Evolutionary conservation across 2,113 vertebrate genomes (phyloP).

Genomic region (Podilymbus podiceps): DNA sequence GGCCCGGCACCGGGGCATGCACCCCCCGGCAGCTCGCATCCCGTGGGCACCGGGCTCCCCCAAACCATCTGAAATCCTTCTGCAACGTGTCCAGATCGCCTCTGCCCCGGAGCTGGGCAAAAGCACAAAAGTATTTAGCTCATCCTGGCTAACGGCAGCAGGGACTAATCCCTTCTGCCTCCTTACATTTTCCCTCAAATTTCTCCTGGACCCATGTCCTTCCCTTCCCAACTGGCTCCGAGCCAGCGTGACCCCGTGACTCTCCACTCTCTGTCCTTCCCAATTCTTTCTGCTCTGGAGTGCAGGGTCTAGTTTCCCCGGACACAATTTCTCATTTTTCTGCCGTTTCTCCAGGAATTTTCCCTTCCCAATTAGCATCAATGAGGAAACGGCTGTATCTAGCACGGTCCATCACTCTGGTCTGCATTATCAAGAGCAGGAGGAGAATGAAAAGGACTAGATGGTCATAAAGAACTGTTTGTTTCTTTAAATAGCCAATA

Average conservation of each 20-base stretch:
- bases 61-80: neutral
- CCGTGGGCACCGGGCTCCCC: fast-evolving
- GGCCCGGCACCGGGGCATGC: fast-evolving
- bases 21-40: fast-evolving
- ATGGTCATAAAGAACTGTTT: neutral
- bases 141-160: neutral
- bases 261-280: neutral
- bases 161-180: neutral
- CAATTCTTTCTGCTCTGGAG: neutral
- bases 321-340: neutral
- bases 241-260: neutral
- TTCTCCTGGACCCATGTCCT: neutral
- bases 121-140: fast-evolving
- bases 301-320: neutral
- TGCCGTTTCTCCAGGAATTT: neutral
- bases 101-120: neutral
- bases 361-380: neutral
- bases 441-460: neutral
- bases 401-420: neutral
- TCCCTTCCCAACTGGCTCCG: fast-evolving
- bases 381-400: neutral
- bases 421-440: neutral
- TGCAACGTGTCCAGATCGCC: fast-evolving
- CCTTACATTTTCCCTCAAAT: neutral
- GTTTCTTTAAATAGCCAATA: neutral